Conservation (phyloP, 2,888 invertebrate species). For the Clitarchus hookeri region DNA sequence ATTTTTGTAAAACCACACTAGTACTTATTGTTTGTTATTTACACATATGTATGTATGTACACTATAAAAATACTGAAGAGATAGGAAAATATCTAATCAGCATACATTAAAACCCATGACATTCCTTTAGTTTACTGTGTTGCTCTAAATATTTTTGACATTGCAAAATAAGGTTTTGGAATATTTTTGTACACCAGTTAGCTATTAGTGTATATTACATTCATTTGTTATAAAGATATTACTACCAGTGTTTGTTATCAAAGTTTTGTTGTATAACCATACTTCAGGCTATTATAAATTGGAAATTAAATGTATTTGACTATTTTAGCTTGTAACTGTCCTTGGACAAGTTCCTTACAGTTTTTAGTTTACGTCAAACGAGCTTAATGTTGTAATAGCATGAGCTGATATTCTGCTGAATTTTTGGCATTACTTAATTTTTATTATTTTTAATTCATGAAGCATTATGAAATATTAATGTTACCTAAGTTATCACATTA, state of each 20-base stretch:
- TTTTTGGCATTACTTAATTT: background rate
- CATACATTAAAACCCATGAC: background rate
- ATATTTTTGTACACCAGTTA: background rate
- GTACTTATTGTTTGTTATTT: background rate
- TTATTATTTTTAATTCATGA: background rate
- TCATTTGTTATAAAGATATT: background rate
- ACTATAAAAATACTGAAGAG: no score
- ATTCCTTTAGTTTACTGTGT: background rate
- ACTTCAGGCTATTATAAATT: background rate
- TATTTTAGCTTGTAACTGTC: background rate
- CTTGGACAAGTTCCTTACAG: background rate
- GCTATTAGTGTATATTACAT: background rate
- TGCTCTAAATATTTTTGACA: background rate
- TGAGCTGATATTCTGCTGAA: background rate
- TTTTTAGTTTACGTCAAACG: background rate
- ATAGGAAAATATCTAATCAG: background rate
- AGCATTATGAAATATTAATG: background rate
- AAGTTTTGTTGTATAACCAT: background rate
- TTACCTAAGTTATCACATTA: background rate
- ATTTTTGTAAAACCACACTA: background rate
- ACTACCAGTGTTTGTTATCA: background rate
- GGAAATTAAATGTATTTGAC: background rate
- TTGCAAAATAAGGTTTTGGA: background rate
- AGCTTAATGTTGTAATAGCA: background rate
- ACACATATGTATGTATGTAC: no score